A percentile compares a stretch with the other conserved stretches of the same genome.
Evolutionary conservation across 1,140 invertebrate genomes (phyloP).

Genomic region (Drosophila bifasciata): DNA sequence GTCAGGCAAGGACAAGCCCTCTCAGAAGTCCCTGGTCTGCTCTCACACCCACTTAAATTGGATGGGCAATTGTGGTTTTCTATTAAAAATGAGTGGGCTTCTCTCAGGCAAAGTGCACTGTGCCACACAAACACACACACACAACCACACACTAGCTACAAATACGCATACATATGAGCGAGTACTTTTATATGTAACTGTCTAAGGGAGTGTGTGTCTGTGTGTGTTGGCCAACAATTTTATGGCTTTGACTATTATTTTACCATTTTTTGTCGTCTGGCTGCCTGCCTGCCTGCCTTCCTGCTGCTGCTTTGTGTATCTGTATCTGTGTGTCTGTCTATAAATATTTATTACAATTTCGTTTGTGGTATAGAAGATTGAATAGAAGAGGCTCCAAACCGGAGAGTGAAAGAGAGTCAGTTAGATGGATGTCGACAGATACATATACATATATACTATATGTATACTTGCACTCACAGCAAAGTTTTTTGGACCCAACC

Average conservation of each 20-base stretch:
- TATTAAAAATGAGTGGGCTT: constrained; percentile 57
- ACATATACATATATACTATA: neutral
- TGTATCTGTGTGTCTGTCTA: constrained; percentile 35
- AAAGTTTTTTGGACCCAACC: constrained; percentile 43
- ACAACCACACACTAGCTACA: too few relatives aligned
- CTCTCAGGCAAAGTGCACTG: constrained; percentile 52
- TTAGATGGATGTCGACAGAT: constrained; percentile 39
- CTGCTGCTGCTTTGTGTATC: constrained; percentile 11
- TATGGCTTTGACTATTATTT: constrained; percentile 62
- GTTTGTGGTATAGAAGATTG: constrained; percentile 39
- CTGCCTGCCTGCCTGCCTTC: neutral
- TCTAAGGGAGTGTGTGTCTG: constrained; percentile 10
- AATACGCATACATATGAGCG: constrained; percentile 2
- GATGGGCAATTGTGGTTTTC: constrained; percentile 60
- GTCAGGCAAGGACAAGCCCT: neutral
- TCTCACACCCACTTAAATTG: constrained; percentile 43
- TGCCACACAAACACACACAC: constrained; percentile 9
- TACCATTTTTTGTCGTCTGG: constrained; percentile 25
- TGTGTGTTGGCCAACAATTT: constrained; percentile 50
- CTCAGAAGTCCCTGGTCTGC: constrained; percentile 4
- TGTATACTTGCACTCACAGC: constrained; percentile 45
- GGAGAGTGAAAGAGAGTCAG: constrained; percentile 6
- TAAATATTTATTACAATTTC: constrained; percentile 73
- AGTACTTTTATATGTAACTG: constrained; percentile 4
- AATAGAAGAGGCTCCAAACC: constrained; percentile 38